Percentiles rank a stretch among this genome's conserved stretches.
These are phyloP conservation scores for Poeciliopsis paucimaculata DNA, from an alignment of 2,797 vertebrate genomes.

Conservation along the genomic window DNA sequence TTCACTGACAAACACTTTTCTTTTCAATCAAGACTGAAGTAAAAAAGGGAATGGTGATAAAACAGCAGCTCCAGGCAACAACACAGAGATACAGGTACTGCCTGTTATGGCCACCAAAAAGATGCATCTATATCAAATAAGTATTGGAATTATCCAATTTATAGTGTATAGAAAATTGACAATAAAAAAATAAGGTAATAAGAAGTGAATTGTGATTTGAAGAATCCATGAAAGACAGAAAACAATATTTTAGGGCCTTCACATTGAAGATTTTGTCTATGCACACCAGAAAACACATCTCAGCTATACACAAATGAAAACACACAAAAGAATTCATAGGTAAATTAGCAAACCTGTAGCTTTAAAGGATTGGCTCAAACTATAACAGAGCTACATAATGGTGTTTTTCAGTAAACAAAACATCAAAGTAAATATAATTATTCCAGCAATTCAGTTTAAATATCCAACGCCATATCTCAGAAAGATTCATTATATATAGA, in stretches of 20 bases:
- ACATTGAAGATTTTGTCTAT: slow-evolving; percentile 33
- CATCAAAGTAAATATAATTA: not conserved
- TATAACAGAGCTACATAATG: slow-evolving; percentile 11
- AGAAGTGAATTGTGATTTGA: slow-evolving; percentile 21
- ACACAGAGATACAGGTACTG: not conserved
- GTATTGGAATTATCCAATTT: slow-evolving; percentile 38
- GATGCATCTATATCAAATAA: not conserved
- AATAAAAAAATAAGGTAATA: slow-evolving; percentile 22
- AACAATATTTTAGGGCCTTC: slow-evolving; percentile 30
- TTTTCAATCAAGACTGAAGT: slow-evolving; percentile 22
- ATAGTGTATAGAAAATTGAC: slow-evolving; percentile 31
- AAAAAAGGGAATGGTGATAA: slow-evolving; percentile 16
- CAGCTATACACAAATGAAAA: slow-evolving; percentile 5
- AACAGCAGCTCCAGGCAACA: slow-evolving; percentile 10
- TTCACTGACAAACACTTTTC: slow-evolving; percentile 41
- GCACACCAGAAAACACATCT: slow-evolving; percentile 11
- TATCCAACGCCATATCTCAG: not conserved
- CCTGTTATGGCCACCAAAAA: slow-evolving; percentile 8
- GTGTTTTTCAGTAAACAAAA: not conserved
- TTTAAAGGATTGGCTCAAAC: slow-evolving; percentile 23
- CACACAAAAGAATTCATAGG: slow-evolving; percentile 9
- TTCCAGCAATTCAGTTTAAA: not conserved
- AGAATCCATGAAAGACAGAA: slow-evolving; percentile 20
- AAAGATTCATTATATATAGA: not conserved
- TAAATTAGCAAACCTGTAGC: slow-evolving; percentile 29